A percentile compares a stretch with the other conserved stretches of the same genome.
Conservation (phyloP, 2,113 vertebrate genomes). For the Pseudopodoces humilis region DNA sequence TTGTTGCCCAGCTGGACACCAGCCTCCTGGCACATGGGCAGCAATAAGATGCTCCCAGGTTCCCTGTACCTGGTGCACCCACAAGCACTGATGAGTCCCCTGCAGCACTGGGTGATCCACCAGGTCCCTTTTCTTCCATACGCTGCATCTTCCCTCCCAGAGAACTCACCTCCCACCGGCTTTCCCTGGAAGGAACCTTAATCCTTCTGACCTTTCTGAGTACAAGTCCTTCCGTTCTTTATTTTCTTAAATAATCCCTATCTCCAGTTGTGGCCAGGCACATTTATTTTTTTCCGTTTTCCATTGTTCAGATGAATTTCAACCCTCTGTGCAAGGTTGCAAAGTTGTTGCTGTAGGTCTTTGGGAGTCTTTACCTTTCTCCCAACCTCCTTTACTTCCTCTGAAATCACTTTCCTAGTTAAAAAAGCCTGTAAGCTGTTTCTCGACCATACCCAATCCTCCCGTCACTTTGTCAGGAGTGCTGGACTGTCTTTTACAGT, state of each 20-base stretch:
- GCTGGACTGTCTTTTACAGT: constrained; percentile 3
- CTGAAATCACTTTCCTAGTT: background rate
- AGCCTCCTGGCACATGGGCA: background rate
- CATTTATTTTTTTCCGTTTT: background rate
- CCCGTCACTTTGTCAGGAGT: background rate
- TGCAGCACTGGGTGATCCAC: background rate
- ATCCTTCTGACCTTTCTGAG: background rate
- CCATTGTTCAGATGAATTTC: background rate
- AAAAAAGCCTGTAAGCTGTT: constrained; percentile 12
- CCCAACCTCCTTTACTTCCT: background rate
- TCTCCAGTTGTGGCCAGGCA: background rate
- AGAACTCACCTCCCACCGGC: background rate
- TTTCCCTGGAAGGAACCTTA: background rate
- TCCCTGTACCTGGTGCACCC: fast-evolving
- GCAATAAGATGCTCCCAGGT: background rate
- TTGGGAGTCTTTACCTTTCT: background rate
- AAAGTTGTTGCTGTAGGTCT: background rate
- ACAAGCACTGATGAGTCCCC: background rate
- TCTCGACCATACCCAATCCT: background rate
- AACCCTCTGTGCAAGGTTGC: background rate
- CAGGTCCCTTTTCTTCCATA: background rate
- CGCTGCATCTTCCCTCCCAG: background rate
- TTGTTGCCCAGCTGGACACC: background rate
- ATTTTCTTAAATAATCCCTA: background rate
- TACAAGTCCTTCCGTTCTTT: background rate